These are phyloP conservation scores for Portunus trituberculatus DNA, from an alignment of 1,140 invertebrate genomes.

Conservation along the genomic window DNA sequence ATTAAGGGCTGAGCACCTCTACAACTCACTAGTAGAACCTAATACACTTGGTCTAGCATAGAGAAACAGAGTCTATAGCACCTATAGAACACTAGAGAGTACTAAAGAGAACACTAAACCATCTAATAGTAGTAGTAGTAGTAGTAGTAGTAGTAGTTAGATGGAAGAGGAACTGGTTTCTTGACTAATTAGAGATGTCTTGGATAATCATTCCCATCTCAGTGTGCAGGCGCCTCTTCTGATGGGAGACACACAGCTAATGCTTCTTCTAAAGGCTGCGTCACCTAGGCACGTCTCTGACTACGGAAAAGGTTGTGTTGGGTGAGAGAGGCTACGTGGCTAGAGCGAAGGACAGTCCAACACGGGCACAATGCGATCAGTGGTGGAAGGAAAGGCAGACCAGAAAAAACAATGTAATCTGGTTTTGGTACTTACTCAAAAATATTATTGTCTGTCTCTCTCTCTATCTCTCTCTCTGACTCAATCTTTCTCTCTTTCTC, in stretches of 20 bases:
- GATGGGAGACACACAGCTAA: too few species aligned
- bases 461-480: neutral
- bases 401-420: neutral
- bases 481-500: neutral
- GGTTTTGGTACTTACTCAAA: conserved; percentile 46
- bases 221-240: too few species aligned
- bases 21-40: neutral
- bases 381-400: neutral
- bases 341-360: neutral
- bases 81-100: conserved; percentile 8
- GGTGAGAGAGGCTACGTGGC: neutral
- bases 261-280: conserved; percentile 54
- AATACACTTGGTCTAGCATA: neutral
- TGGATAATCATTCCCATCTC: too few species aligned
- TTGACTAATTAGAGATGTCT: too few species aligned
- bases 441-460: neutral
- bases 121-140: conserved; percentile 43
- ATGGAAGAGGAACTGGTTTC: too few species aligned
- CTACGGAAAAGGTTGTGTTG: conserved; percentile 44
- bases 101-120: conserved; percentile 36
- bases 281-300: conserved; percentile 40
- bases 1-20: neutral
- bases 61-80: neutral
- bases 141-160: conserved; percentile 46
- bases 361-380: neutral